Base-by-base conservation (phyloP, 2,888 invertebrate species). In the Dynastes maya region DNA sequence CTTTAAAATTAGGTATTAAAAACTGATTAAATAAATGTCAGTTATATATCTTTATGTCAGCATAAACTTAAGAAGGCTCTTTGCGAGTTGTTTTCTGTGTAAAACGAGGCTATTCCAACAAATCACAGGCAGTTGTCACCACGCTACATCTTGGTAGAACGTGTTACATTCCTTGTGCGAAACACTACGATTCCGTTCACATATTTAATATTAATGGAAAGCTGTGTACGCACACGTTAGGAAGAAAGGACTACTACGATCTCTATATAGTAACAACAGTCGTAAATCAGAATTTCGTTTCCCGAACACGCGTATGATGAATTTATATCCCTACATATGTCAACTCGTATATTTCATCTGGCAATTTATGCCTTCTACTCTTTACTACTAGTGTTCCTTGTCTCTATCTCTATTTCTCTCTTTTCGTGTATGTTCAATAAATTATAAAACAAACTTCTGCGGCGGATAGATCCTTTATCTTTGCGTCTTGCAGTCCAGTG, bases 251-350 rank as follows among this genome's bases (percentile, higher is more conserved):
- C 16, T 55, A 22, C 45, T 45, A 55, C 16, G 16, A 2, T 55
- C 32, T 37, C 68, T 22, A 68, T 65, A 37, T 11, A 65, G 63
- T 67, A 76, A 76, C 76, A 79, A 76, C 81, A 78, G 77, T 77
- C 82, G 80, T 82, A 82, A 81, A 82, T 82, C 82, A 82, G 79
- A 80, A 80, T 82, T 82, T 80, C 80, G 77, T 80, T 82, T 80
- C 80, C 80, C 40, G 72, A 72, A 61, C 58, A 53, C 79, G 79
- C 77, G 79, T 76, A 77, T 81, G 82, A 82, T 81, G 80, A 82
- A 82, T 82, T 82, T 82, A 82, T 82, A 79, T 55, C 79, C 80
- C 55, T 78, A 80, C 82, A 80, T 82, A 82, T 79, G 82, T 81
- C 82, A 81, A 80, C 82, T 79, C 80, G 79, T 78, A 80, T 80